A percentile compares a stretch with the other conserved stretches of the same genome.
Conservation (phyloP, 1,140 invertebrate genomes). For the Geopemphigus sp. region DNA sequence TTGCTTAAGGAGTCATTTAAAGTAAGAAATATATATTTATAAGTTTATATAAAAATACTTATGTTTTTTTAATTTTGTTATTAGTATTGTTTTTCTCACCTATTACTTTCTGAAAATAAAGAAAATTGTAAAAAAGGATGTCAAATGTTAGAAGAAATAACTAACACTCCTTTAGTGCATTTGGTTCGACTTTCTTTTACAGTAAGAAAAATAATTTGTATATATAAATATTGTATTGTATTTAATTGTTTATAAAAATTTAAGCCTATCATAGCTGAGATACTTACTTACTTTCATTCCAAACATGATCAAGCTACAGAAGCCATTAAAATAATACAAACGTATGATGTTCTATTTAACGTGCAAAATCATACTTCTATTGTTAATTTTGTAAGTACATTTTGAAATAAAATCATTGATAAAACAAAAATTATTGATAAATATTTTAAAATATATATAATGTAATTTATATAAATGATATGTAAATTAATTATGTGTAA, state of each 20-base stretch:
- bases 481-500: not conserved
- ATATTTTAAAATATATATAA: not conserved
- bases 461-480: not conserved
- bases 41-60: not conserved
- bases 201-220: slow-evolving; percentile 49
- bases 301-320: slow-evolving; percentile 42
- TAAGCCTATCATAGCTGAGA: slow-evolving; percentile 50
- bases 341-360: slow-evolving; percentile 41
- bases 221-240: slow-evolving; percentile 29
- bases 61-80: slow-evolving; percentile 6
- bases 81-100: slow-evolving; percentile 32
- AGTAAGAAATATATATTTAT: slow-evolving; percentile 13
- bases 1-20: slow-evolving; percentile 50
- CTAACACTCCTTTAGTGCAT: slow-evolving; percentile 51
- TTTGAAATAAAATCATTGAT: not conserved
- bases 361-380: slow-evolving; percentile 21
- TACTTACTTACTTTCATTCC: slow-evolving; percentile 45
- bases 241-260: slow-evolving; percentile 40
- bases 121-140: slow-evolving; percentile 2
- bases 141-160: slow-evolving; percentile 52
- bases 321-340: slow-evolving; percentile 47
- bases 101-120: slow-evolving; percentile 17
- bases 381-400: slow-evolving; percentile 31
- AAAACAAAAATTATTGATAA: not conserved
- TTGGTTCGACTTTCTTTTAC: slow-evolving; percentile 48